A percentile compares a stretch with the other conserved stretches of the same genome.
Evolutionary conservation across 2,113 vertebrate genomes (phyloP).

Genomic region (Microtus richardsoni): DNA sequence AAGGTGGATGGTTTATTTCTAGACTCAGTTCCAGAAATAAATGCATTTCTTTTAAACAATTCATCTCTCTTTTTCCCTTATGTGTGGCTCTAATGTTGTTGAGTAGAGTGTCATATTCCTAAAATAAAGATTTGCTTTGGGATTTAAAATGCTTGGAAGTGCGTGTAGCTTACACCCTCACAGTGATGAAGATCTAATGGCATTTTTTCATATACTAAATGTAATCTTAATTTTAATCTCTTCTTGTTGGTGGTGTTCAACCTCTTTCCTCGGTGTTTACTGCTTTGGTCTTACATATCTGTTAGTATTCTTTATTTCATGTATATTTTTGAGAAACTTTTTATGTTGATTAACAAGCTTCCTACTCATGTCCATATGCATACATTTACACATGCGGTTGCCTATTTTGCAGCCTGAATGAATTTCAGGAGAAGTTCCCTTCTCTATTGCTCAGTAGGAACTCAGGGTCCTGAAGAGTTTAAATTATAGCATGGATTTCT

Average conservation of each 20-base stretch:
- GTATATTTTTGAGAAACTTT: not conserved
- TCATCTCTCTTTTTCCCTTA: not conserved
- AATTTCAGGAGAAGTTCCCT: not conserved
- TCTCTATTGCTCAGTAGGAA: not conserved
- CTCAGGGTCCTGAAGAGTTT: not conserved
- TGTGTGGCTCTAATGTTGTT: not conserved
- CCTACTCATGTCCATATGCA: not conserved
- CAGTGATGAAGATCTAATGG: not conserved
- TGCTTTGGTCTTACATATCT: not conserved
- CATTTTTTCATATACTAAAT: not conserved
- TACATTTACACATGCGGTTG: not conserved
- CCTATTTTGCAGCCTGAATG: not conserved
- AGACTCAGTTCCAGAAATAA: constrained; percentile 32
- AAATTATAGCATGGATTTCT: not conserved
- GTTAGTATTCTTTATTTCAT: not conserved
- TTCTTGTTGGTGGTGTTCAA: not conserved
- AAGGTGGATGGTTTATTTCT: not conserved
- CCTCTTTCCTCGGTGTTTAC: not conserved
- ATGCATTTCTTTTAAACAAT: constrained; percentile 49
- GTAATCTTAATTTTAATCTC: not conserved
- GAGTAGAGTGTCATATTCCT: not conserved
- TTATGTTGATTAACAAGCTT: not conserved
- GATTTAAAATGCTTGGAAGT: not conserved
- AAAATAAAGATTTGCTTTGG: not conserved
- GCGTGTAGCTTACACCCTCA: not conserved